Conservation (phyloP, 2,888 invertebrate genomes). For the Papilio protenor region DNA sequence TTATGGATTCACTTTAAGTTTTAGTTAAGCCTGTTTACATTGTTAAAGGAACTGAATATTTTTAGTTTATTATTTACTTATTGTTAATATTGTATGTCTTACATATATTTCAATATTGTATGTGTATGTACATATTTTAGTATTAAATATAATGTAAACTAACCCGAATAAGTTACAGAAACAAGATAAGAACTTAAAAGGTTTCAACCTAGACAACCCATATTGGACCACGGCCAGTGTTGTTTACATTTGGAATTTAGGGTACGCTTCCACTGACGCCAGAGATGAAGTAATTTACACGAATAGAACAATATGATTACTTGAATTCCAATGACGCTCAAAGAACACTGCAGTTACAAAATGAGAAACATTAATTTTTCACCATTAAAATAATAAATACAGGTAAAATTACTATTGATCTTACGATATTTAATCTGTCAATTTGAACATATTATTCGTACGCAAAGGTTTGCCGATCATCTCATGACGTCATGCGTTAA, state of each 20-base stretch:
- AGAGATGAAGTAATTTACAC: not conserved
- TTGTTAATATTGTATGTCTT: not conserved
- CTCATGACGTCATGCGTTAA: no score
- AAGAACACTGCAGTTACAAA: not conserved
- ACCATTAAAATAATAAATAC: no score
- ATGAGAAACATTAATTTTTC: not conserved
- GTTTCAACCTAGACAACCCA: constrained; percentile 17
- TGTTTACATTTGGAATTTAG: constrained; percentile 23
- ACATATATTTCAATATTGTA: no score
- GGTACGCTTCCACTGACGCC: not conserved
- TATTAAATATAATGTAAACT: not conserved
- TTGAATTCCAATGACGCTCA: not conserved
- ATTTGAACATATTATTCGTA: no score
- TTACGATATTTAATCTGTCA: no score
- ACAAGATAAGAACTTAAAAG: constrained; percentile 32
- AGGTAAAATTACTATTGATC: no score
- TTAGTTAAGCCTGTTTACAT: not conserved
- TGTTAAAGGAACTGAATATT: not conserved
- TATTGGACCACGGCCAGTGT: constrained; percentile 32
- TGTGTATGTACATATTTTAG: no score
- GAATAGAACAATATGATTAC: not conserved
- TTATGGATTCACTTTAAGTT: not conserved
- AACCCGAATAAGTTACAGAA: constrained; percentile 4
- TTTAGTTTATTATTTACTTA: not conserved
- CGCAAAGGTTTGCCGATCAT: no score